Evolutionary conservation across 2,113 vertebrate genomes (phyloP).

Genomic region (Xenopus laevis): DNA sequence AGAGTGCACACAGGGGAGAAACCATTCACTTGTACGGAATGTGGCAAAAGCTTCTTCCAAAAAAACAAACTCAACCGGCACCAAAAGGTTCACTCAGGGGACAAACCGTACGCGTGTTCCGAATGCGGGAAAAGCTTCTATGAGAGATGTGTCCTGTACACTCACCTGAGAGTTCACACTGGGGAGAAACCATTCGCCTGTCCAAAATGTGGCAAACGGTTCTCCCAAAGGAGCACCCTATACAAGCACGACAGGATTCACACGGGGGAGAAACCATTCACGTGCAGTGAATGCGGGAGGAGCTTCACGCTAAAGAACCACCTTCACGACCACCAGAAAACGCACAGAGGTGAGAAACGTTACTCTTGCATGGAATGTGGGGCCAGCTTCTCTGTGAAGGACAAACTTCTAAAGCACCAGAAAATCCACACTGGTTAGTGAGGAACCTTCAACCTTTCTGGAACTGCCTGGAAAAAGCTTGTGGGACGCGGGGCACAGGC

Average conservation of each 20-base stretch:
- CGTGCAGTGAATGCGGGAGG: conserved; percentile 45
- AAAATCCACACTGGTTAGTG: not conserved
- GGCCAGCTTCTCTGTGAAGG: not conserved
- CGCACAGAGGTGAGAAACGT: conserved; percentile 35
- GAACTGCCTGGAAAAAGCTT: too few species aligned
- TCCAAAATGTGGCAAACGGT: conserved; percentile 51
- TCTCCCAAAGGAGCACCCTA: conserved; percentile 53
- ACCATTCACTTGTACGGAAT: conserved; percentile 49
- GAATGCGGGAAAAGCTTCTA: conserved; percentile 56
- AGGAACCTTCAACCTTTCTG: not conserved
- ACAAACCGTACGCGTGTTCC: conserved; percentile 54
- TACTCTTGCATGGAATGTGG: not conserved
- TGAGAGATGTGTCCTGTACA: conserved; percentile 52
- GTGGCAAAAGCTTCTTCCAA: conserved; percentile 49
- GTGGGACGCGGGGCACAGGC: too few species aligned
- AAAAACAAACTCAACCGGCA: conserved; percentile 44
- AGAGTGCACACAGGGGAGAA: conserved; percentile 53
- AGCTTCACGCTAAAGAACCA: conserved; percentile 30
- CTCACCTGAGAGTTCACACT: conserved; percentile 56
- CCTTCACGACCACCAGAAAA: conserved; percentile 34
- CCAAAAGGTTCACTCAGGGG: conserved; percentile 52
- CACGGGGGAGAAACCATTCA: conserved; percentile 57
- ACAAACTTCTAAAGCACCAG: not conserved
- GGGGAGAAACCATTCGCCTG: conserved; percentile 57
- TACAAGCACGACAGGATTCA: conserved; percentile 56